phyloP scores from a whole-genome alignment of 1,140 invertebrate species.

The Scaptodrosophila lebanonensis region DNA sequence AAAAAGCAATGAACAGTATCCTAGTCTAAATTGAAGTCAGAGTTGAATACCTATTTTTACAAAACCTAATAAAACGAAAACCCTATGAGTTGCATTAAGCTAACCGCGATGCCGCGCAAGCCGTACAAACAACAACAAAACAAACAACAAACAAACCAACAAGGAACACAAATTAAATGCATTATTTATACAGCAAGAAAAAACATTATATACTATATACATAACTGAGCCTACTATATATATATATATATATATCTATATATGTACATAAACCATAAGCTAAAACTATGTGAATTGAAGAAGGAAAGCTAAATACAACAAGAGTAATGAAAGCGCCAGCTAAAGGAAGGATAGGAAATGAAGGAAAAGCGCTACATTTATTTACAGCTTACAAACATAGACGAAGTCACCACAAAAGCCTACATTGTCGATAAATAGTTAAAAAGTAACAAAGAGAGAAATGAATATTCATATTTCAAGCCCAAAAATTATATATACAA shows the following conservation, averaged over 20 bases:
- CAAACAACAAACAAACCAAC: not conserved
- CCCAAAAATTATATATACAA: conserved; percentile 49
- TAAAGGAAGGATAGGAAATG: conserved; percentile 24
- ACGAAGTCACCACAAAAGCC: conserved; percentile 70
- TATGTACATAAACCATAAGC: conserved; percentile 41
- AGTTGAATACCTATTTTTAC: conserved; percentile 58
- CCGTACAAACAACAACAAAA: conserved; percentile 37
- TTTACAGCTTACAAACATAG: conserved; percentile 65
- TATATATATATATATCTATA: no score
- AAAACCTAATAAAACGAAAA: conserved; percentile 20
- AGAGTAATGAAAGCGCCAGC: conserved; percentile 5
- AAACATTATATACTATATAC: conserved; percentile 2
- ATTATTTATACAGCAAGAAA: conserved; percentile 7
- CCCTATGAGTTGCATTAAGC: conserved; percentile 2
- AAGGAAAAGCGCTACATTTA: conserved; percentile 46
- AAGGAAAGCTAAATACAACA: conserved; percentile 34
- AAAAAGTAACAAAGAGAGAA: conserved; percentile 20
- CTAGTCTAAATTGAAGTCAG: conserved; percentile 57
- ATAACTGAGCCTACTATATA: conserved; percentile 5
- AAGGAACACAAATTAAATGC: not conserved
- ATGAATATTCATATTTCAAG: conserved; percentile 68
- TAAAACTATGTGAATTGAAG: conserved; percentile 32
- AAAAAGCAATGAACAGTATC: conserved; percentile 77
- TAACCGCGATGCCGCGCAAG: conserved; percentile 37
- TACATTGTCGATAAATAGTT: conserved; percentile 40